Evolutionary conservation across 2,797 vertebrate species (phyloP), one percentile per base, ranked within the genome.

Genomic region (Acanthurus tractus): DNA sequence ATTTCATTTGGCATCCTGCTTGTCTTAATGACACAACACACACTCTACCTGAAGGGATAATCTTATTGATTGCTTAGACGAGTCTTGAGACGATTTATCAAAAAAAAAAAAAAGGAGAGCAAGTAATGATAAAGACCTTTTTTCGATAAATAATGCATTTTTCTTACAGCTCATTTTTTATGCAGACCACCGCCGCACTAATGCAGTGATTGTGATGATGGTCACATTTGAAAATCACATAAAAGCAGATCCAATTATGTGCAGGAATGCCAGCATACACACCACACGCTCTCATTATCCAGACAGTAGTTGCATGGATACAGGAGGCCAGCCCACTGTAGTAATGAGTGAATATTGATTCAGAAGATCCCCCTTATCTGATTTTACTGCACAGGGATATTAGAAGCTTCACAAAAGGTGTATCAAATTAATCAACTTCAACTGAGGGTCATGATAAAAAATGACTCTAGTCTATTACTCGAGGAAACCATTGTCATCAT

Each of bases 341-440:
- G 87, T 93, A 94, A 94, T 94, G 90, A 95, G 81, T 80, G 74
- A 83, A 80, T 94, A 95, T 94, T 93, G 93, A 95, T 94, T 89
- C 58, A 81, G 86, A 91, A 85, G 81, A 94, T 90, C 84, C 84
- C 58, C 70, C 66, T 88, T 92, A 91, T 91, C 88, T 86, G 88
- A 91, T 91, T 91, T 79, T 79, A 80, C 87, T 86, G 81, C 88
- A 81, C 78, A 89, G 79, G 89, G 93, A 94, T 93, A 93, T 92
- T 89, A 90, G 83, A 84, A 86, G 87, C 89, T 89, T 89, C 81
- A 90, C 69, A 86, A 85, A 90, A 85, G 82, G 86, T 94, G 74
- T 88, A 91, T 92, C 86, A 82, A 85, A 92, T 94, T 81, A 93
- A 95, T 94, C 89, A 94, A 81, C 89, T 84, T 72, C 76, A 85